Conservation (phyloP, 2,113 vertebrate genomes). For the Zingel zingel region DNA sequence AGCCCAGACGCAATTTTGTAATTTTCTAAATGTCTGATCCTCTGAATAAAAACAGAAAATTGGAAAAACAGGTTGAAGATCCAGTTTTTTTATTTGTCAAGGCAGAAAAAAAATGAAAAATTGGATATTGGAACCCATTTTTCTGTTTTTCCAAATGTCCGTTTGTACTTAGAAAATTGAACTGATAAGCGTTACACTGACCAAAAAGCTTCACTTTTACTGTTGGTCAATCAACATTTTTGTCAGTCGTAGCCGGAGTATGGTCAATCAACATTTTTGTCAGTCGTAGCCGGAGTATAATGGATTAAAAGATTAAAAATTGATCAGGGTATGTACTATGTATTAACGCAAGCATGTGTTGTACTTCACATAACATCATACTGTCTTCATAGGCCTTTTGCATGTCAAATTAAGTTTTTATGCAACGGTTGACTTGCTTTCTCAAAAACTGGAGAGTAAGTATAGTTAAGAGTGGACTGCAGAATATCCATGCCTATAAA, state of each 20-base stretch:
- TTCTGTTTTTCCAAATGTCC: no score
- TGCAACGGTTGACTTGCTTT: neutral
- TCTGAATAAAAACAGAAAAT: no score
- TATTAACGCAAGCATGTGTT: neutral
- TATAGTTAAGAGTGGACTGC: neutral
- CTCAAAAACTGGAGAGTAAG: neutral
- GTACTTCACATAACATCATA: neutral
- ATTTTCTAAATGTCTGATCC: no score
- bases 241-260: neutral
- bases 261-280: conserved; percentile 5
- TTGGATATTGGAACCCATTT: no score
- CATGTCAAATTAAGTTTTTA: neutral
- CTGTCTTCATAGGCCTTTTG: neutral
- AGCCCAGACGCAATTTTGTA: no score
- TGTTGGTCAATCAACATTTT: neutral
- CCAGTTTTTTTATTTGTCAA: no score
- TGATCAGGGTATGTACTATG: neutral
- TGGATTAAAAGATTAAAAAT: conserved; percentile 3
- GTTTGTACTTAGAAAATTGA: no score
- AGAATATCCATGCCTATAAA: neutral
- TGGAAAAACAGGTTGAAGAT: no score
- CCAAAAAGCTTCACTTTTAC: neutral
- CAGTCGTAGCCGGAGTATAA: neutral
- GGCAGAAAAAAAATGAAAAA: no score
- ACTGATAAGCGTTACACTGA: no score